Percentiles rank a stretch among this genome's conserved stretches.
These are phyloP conservation scores for Drosophila tropicalis DNA, from an alignment of 1,140 invertebrate species.

Conservation along the genomic window DNA sequence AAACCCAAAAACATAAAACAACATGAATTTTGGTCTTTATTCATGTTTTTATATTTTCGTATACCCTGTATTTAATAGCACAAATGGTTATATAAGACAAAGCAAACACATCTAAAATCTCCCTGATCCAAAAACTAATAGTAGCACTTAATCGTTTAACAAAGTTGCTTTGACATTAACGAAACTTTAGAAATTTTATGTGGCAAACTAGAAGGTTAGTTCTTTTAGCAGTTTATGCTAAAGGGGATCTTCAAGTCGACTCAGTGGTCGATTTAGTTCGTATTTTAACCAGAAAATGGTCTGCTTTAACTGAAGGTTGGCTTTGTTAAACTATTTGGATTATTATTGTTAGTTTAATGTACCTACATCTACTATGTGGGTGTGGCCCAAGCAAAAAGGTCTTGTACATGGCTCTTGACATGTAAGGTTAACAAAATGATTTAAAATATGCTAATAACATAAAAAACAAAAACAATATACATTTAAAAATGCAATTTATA, in stretches of 20 bases:
- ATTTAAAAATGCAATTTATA: neutral
- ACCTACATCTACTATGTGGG: constrained; percentile 23
- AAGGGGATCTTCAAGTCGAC: neutral
- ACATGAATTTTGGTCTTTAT: constrained; percentile 25
- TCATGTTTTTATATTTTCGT: constrained; percentile 19
- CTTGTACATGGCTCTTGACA: neutral
- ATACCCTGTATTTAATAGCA: neutral
- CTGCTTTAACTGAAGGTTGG: constrained; percentile 60
- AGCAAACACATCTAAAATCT: neutral
- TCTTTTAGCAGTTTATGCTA: neutral
- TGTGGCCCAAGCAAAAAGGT: constrained; percentile 31
- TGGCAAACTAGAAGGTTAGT: too few relatives aligned
- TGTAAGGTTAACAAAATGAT: constrained; percentile 7
- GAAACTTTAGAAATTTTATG: too few relatives aligned
- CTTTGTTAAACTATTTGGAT: constrained; percentile 37
- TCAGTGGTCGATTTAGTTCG: constrained; percentile 26
- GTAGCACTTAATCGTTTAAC: too few relatives aligned
- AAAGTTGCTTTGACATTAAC: too few relatives aligned
- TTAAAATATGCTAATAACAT: neutral
- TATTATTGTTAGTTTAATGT: constrained; percentile 8
- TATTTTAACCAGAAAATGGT: constrained; percentile 45
- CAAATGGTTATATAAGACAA: neutral
- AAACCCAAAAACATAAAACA: constrained; percentile 12
- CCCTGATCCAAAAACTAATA: too few relatives aligned
- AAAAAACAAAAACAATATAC: neutral